phyloP scores from a whole-genome alignment of 2,797 vertebrate genomes.

The Jordanella pulchra region DNA sequence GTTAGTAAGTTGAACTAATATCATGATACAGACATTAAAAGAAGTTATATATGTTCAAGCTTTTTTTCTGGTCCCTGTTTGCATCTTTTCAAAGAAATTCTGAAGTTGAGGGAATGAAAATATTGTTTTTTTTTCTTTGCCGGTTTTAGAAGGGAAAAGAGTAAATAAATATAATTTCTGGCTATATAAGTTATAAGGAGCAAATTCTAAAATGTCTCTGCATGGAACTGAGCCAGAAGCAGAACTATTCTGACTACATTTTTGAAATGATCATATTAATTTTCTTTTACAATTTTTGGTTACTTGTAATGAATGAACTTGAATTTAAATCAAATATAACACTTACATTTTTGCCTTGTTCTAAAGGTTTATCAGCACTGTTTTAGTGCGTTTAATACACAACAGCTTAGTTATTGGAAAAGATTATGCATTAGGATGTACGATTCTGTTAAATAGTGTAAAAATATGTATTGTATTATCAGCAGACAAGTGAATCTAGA shows the following conservation, averaged over 20 bases:
- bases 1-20: too few species aligned
- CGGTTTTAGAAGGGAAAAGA: not conserved
- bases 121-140: not conserved
- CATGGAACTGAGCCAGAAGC: not conserved
- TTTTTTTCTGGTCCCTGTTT: not conserved
- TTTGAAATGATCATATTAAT: too few species aligned
- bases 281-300: not conserved
- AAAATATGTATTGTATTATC: not conserved
- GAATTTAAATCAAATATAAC: not conserved
- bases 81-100: not conserved
- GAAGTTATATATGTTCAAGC: not conserved
- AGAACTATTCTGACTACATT: not conserved
- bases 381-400: too few species aligned
- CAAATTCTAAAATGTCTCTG: not conserved
- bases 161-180: not conserved
- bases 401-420: too few species aligned
- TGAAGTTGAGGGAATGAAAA: not conserved
- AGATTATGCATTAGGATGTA: not conserved
- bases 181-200: not conserved
- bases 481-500: not conserved
- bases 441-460: not conserved
- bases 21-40: not conserved
- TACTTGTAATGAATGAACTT: not conserved
- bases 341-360: not conserved
- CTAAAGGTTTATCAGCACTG: too few species aligned